Evolutionary conservation across 1,140 invertebrate species (phyloP).

Genomic region (Conus ventricosus): DNA sequence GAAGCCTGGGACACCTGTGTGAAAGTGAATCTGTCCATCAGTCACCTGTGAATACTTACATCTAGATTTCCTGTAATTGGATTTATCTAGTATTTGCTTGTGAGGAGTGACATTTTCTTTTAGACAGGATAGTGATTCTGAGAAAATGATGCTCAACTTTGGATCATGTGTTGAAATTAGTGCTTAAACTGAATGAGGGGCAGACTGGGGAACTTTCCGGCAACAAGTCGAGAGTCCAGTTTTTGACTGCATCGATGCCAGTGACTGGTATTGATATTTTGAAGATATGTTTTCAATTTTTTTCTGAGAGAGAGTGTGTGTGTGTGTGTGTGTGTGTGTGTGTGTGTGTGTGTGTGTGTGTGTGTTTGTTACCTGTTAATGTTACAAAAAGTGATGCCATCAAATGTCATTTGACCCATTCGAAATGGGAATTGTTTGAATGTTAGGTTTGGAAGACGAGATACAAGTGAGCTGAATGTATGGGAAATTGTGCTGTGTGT

Average conservation of each 20-base stretch:
- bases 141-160: background rate
- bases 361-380: too few species aligned
- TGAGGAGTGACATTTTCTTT: background rate
- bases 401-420: constrained; percentile 1
- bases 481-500: too few species aligned
- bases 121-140: too few species aligned
- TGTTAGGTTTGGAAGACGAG: background rate
- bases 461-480: too few species aligned
- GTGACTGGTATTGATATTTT: too few species aligned
- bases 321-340: too few species aligned
- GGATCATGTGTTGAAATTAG: background rate
- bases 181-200: background rate
- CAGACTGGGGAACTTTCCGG: too few species aligned
- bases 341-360: too few species aligned
- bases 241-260: too few species aligned
- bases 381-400: background rate
- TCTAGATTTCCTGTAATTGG: background rate
- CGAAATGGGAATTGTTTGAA: background rate
- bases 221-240: too few species aligned
- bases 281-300: too few species aligned
- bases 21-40: background rate
- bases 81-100: background rate
- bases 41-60: constrained; percentile 1
- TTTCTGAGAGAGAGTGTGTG: too few species aligned
- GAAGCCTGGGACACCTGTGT: constrained; percentile 46